Evolutionary conservation across 1,140 invertebrate species (phyloP), one percentile per base, ranked within the genome.

Genomic region (Paracyclopina nana): DNA sequence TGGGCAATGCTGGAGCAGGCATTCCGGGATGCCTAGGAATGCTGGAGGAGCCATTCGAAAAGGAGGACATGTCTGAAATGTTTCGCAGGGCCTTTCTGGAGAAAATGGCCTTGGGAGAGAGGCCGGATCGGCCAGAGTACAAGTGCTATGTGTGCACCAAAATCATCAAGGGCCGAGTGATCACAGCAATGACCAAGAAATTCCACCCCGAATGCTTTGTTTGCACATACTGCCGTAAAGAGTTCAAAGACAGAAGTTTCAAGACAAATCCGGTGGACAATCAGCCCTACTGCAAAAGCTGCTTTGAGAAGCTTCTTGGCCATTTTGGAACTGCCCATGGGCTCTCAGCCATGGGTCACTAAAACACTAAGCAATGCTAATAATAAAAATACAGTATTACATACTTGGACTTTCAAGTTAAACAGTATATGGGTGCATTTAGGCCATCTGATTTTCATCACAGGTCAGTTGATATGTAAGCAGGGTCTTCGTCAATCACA

Each of bases 131-230:
- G 14, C 25, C 25, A 16, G 25, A 50, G 28, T 42, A 38, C 20
- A 18, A 38, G 14, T 50, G 48, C 25, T 34, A 27, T 18, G 28
- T 38, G 18, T 50, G 48, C 30, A 12, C 18, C 24, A 12, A 50
- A 18, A 11, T 12, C 9, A 50, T 50, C 14, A n/a, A 38, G 9
- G 48, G 48, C 4, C 28, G 48, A 2, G 25, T 50, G 9, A 50
- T 50, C 18, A 50, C 48, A 3, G 48, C 48, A 20, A 50, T 40
- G 31, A 29, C 48, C 3, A 31, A 38, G 9, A 50, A 50, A 25
- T 50, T 40, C 24, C 48, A 50, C 25, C 48, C 48, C 29, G 24
- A 50, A 20, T 50, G 48, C 24, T 50, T 50, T 38, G 48, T 50
- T 16, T 50, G 48, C 30, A 40, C 29, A 12, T 50, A 50, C 24